Conservation (phyloP, 2,797 vertebrate species). For the Tapirus indicus region DNA sequence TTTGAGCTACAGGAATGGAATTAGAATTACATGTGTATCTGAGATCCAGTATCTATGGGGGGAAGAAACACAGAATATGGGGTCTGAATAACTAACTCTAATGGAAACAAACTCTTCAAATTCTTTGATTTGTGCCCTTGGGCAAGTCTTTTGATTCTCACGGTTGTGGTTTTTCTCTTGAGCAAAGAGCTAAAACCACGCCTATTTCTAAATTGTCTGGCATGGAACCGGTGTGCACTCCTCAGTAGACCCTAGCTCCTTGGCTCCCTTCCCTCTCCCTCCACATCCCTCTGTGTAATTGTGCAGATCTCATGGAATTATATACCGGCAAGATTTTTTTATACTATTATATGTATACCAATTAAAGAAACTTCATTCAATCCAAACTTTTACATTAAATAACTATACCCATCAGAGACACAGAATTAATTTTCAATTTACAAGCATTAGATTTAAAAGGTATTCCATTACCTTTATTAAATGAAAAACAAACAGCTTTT, state of each 20-base stretch:
- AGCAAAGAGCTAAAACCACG: neutral
- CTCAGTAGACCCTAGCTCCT: too few relatives aligned
- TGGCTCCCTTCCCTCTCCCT: fast-evolving
- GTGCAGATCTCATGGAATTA: neutral
- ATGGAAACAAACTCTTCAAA: neutral
- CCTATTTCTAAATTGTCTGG: fast-evolving
- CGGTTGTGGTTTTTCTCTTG: neutral
- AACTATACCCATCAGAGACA: conserved; percentile 34
- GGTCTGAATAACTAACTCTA: neutral
- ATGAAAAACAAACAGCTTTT: conserved; percentile 63
- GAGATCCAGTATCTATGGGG: neutral
- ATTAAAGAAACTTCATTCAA: neutral
- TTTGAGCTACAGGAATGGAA: neutral
- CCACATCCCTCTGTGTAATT: neutral
- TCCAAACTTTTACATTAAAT: conserved; percentile 63
- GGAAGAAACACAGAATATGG: neutral
- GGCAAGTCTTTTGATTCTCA: neutral
- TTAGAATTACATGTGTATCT: neutral
- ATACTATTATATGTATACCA: neutral
- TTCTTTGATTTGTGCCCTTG: neutral
- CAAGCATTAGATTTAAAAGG: neutral
- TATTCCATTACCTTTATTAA: conserved; percentile 69
- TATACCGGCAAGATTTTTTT: neutral
- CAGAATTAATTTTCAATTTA: conserved; percentile 70
- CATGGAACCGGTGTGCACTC: fast-evolving